Evolutionary conservation across 2,888 invertebrate species (phyloP).

Genomic region (Teleogryllus oceanicus): DNA sequence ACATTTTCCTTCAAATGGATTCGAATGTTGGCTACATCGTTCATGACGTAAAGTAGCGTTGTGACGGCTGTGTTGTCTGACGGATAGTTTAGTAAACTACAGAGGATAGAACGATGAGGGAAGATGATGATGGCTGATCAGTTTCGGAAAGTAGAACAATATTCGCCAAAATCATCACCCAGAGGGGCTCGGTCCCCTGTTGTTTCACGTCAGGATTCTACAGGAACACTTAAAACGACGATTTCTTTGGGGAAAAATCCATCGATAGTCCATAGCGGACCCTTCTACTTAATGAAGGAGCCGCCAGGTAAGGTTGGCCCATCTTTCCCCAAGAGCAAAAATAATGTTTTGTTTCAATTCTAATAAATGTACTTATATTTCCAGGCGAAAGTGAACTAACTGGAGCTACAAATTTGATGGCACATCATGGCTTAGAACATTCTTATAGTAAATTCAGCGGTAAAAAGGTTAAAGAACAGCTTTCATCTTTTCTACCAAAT

Average conservation of each 20-base stretch:
- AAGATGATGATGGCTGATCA: conserved; percentile 89
- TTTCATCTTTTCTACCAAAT: conserved; percentile 92
- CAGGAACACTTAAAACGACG: conserved; percentile 95
- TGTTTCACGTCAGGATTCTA: conserved; percentile 93
- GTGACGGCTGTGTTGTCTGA: conserved; percentile 18
- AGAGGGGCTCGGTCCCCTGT: conserved; percentile 92
- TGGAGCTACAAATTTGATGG: conserved; percentile 95
- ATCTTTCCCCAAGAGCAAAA: neutral
- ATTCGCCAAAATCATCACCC: conserved; percentile 93
- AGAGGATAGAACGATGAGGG: conserved; percentile 42
- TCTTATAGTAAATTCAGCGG: conserved; percentile 97
- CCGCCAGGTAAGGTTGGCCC: conserved; percentile 67
- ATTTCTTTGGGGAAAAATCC: conserved; percentile 96
- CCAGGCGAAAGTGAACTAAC: conserved; percentile 87
- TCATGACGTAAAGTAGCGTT: conserved; percentile 18
- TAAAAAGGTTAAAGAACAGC: conserved; percentile 89
- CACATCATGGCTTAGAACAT: conserved; percentile 92
- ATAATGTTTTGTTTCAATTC: neutral
- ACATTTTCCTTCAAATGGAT: too few relatives aligned
- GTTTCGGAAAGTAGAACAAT: conserved; percentile 88
- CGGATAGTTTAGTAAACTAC: conserved; percentile 20
- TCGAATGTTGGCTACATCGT: neutral
- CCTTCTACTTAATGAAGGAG: conserved; percentile 97
- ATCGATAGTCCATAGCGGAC: conserved; percentile 94
- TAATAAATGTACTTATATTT: conserved; percentile 35